Evolutionary conservation across 2,888 invertebrate genomes (phyloP).

Genomic region (Atethmia centrago): DNA sequence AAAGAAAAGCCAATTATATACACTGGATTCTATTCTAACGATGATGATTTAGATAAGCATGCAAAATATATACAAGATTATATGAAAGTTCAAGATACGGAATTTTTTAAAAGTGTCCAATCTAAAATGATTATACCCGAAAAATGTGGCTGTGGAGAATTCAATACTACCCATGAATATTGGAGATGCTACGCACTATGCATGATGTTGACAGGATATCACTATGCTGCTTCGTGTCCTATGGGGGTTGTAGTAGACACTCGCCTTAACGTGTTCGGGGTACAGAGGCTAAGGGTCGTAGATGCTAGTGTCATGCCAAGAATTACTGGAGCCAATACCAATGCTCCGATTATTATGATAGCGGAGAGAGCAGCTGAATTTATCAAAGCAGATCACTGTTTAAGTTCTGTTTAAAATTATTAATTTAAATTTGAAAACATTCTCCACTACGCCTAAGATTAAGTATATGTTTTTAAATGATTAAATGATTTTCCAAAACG

Average conservation of each 20-base stretch:
- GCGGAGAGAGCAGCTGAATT: constrained; percentile 90
- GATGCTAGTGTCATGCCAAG: constrained; percentile 94
- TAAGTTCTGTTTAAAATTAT: constrained; percentile 1
- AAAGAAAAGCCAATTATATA: constrained; percentile 89
- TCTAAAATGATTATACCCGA: constrained; percentile 68
- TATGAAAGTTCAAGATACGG: constrained; percentile 77
- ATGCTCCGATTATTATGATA: constrained; percentile 94
- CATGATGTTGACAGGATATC: constrained; percentile 92
- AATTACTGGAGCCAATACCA: constrained; percentile 92
- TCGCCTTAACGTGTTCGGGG: constrained; percentile 91
- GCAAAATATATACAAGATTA: constrained; percentile 77
- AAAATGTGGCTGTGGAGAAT: constrained; percentile 55
- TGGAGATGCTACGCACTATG: constrained; percentile 92
- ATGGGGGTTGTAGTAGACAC: constrained; percentile 94
- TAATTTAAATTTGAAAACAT: not conserved
- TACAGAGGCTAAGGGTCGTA: constrained; percentile 91
- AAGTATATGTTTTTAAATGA: not conserved
- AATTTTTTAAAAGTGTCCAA: constrained; percentile 77
- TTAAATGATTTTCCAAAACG: not conserved
- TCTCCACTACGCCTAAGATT: no score
- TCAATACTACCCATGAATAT: constrained; percentile 86
- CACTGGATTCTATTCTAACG: constrained; percentile 89
- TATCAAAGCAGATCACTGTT: constrained; percentile 43
- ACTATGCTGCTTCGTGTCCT: constrained; percentile 92
- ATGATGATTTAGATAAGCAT: constrained; percentile 85